Evolutionary conservation across 2,113 vertebrate species (phyloP).

Genomic region (Nansenia antarctica): DNA sequence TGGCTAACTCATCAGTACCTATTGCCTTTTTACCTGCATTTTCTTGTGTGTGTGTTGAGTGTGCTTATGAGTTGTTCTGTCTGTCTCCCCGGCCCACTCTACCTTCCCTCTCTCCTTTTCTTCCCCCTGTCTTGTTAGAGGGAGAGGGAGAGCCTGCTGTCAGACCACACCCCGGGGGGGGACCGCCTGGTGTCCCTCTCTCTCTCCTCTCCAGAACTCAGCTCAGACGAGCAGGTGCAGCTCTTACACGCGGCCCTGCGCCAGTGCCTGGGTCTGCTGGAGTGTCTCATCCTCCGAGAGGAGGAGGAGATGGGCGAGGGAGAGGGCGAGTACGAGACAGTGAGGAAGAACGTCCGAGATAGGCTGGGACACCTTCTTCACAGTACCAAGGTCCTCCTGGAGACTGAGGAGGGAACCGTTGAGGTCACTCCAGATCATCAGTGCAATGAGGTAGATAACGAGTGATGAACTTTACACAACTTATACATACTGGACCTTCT

Average conservation of each 20-base stretch:
- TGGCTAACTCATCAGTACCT: background rate
- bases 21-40: background rate
- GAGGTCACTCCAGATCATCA: constrained; percentile 64
- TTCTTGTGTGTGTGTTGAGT: background rate
- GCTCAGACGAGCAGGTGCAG: constrained; percentile 60
- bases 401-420: constrained; percentile 35
- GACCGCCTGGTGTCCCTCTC: constrained; percentile 63
- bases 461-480: background rate
- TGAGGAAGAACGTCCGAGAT: constrained; percentile 56
- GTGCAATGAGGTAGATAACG: constrained; percentile 62
- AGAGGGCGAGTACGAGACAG: constrained; percentile 65
- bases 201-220: constrained; percentile 39
- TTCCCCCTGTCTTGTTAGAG: constrained; percentile 49
- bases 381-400: constrained; percentile 63
- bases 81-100: background rate
- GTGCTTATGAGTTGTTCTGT: background rate
- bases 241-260: constrained; percentile 67
- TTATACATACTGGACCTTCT: no score
- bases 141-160: constrained; percentile 67
- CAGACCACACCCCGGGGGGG: constrained; percentile 51
- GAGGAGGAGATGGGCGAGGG: constrained; percentile 71
- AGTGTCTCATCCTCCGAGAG: constrained; percentile 67
- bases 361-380: constrained; percentile 67
- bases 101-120: background rate
- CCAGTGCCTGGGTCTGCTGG: constrained; percentile 70